Evolutionary conservation across 2,113 vertebrate genomes (phyloP).

Genomic region (Synchiropus splendidus): DNA sequence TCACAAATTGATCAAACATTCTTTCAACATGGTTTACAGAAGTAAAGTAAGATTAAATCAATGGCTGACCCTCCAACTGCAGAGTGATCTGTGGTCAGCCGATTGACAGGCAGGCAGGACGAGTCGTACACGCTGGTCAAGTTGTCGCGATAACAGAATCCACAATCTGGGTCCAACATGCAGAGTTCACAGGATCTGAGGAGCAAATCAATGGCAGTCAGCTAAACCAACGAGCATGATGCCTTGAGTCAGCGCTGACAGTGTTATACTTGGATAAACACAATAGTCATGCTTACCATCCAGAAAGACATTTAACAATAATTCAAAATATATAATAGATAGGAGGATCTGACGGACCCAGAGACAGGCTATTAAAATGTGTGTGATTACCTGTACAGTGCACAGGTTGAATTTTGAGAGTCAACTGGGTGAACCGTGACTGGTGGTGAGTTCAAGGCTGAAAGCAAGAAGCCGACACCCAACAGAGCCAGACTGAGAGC

Average conservation of each 20-base stretch:
- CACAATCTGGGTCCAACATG: constrained; percentile 88
- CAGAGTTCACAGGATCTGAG: constrained; percentile 82
- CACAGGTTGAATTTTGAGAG: constrained; percentile 78
- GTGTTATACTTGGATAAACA: too few relatives aligned
- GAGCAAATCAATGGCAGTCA: not conserved
- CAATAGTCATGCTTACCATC: too few relatives aligned
- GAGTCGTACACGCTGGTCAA: constrained; percentile 67
- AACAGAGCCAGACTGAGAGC: constrained; percentile 76
- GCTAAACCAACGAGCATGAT: not conserved
- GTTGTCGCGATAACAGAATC: constrained; percentile 87
- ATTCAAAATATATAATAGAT: too few relatives aligned
- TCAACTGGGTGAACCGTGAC: constrained; percentile 71
- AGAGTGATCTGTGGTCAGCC: constrained; percentile 69
- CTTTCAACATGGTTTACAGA: not conserved
- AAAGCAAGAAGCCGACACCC: constrained; percentile 84
- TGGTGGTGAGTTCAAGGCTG: constrained; percentile 80
- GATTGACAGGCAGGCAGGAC: constrained; percentile 75
- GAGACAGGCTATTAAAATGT: too few relatives aligned
- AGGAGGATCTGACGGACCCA: too few relatives aligned
- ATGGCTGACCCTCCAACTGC: constrained; percentile 81
- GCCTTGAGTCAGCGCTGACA: too few relatives aligned
- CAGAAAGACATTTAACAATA: too few relatives aligned
- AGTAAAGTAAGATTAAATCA: too few relatives aligned
- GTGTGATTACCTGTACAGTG: constrained; percentile 71
- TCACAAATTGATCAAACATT: not conserved